Evolutionary conservation across 2,797 vertebrate species (phyloP), one percentile per base, ranked within the genome.

Genomic region (Pelochelys cantorii): DNA sequence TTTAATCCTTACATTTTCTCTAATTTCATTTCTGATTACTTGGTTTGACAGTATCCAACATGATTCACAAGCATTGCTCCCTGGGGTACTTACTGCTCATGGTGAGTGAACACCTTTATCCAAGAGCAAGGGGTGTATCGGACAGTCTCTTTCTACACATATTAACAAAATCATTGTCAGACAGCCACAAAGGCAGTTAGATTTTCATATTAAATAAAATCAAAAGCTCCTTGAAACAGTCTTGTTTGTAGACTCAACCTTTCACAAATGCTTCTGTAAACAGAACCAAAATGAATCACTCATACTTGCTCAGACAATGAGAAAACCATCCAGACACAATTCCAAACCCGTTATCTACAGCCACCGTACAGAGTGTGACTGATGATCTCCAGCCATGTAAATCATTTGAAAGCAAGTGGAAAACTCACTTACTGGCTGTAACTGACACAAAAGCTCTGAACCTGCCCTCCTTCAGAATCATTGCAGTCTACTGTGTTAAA

Each of bases 1-100:
- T 85, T 95, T 79, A 89, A 95, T 94, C 87, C 74, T 81, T 88
- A 27, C 81, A 25, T 82, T 93, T 91, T 86, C 85, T 93, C 87
- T 62, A 93, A 57, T 91, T 81, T 93, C 18, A 56, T 95, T 93
- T 95, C 53, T 90, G 87, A 81, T 94, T 90, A 91, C 23, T 96
- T 89, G 89, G 27, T 0, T 17, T 81, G 88, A 92, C 48, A 9
- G 71, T 57, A 93, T 83, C 57, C 53, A 52, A 65, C 68, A 60
- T 92, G 93, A 88, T 74, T 93, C 92, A 88, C 81, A 68, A 37
- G 55, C 37, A 75, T 34, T 84, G 23, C n/a, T 81, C 84, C 82
- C 86, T 81, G 3, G 23, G 31, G 80, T 56, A 90, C 91, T 54
- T 53, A 23, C n/a, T n/a, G 71, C 53, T 88, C 37, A 75, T 20